These are phyloP conservation scores for Datnioides undecimradiatus DNA, from an alignment of 2,113 vertebrate species.

Conservation along the genomic window DNA sequence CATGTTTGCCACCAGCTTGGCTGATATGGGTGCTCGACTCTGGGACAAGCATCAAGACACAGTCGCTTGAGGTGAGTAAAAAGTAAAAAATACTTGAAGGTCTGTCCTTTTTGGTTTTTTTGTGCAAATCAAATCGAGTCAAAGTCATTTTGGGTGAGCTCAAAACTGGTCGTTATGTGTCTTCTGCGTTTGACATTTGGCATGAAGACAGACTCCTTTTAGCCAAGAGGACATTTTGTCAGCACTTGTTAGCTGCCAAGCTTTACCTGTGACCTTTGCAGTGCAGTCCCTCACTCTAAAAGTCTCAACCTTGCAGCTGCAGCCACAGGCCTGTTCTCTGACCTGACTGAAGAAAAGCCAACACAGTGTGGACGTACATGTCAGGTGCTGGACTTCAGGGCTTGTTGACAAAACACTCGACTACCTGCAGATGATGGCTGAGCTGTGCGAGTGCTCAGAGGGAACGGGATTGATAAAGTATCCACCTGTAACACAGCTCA, in stretches of 20 bases:
- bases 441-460: not conserved
- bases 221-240: not conserved
- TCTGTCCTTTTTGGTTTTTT: not conserved
- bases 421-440: not conserved
- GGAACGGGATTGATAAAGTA: not conserved
- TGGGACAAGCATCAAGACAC: slow-evolving; percentile 67
- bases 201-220: not conserved
- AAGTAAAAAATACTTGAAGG: not conserved
- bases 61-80: not conserved
- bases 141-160: not conserved
- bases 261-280: not conserved
- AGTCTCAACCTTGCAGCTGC: not conserved
- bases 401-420: slow-evolving; percentile 46
- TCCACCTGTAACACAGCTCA: not conserved
- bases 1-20: slow-evolving; percentile 98
- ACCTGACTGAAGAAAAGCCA: not conserved
- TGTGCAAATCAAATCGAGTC: too few relatives aligned
- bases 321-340: not conserved
- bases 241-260: not conserved
- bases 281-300: not conserved
- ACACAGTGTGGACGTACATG: not conserved
- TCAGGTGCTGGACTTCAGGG: not conserved
- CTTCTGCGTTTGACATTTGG: not conserved
- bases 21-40: slow-evolving; percentile 96
- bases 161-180: too few relatives aligned